These are phyloP conservation scores for Zaprionus africanus DNA, from an alignment of 1,140 invertebrate genomes.

Conservation along the genomic window DNA sequence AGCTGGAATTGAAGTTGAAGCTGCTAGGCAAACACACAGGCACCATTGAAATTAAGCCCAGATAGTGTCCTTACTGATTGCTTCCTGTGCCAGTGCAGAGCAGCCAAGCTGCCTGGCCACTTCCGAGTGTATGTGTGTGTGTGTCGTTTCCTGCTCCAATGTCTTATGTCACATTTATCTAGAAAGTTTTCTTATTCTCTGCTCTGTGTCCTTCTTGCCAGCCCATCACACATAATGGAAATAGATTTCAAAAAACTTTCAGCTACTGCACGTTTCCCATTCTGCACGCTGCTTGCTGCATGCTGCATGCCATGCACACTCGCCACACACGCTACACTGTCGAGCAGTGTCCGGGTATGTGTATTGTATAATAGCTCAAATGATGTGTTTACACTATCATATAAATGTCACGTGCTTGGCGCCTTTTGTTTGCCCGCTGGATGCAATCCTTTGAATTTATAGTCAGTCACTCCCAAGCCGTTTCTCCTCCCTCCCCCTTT, in stretches of 20 bases:
- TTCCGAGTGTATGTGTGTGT: conserved; percentile 35
- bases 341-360: conserved; percentile 30
- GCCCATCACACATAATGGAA: conserved; percentile 74
- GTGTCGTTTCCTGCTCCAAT: conserved; percentile 61
- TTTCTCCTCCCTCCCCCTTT: background rate
- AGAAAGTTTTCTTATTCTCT: conserved; percentile 74
- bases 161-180: conserved; percentile 82
- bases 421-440: conserved; percentile 70
- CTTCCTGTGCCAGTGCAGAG: conserved; percentile 67
- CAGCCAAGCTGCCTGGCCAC: conserved; percentile 34
- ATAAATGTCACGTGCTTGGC: conserved; percentile 80
- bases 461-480: conserved; percentile 7
- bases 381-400: conserved; percentile 83
- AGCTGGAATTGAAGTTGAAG: conserved; percentile 22
- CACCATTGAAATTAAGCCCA: conserved; percentile 77
- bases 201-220: conserved; percentile 42
- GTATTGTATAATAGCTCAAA: conserved; percentile 81
- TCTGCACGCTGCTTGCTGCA: background rate
- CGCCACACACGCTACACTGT: conserved; percentile 6
- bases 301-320: conserved; percentile 19
- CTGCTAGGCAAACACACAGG: conserved; percentile 17
- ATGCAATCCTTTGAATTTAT: conserved; percentile 68
- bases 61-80: conserved; percentile 83
- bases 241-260: conserved; percentile 77
- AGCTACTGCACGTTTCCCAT: conserved; percentile 44